Conservation (phyloP, 2,797 vertebrate species). For the Hippoglossus hippoglossus region DNA sequence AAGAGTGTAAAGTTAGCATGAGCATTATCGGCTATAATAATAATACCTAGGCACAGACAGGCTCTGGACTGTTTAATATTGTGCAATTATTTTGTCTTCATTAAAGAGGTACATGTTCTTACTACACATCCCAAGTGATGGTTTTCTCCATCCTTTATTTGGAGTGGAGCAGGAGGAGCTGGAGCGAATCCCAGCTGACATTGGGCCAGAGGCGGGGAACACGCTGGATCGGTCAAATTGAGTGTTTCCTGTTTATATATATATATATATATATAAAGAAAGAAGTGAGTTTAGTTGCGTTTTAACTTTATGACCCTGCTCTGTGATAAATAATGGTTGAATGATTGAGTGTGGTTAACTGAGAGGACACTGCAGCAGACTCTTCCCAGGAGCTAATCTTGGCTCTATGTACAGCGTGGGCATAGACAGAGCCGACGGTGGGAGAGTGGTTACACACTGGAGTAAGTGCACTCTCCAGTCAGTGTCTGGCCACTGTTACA, state of each 20-base stretch:
- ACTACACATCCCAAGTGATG: no score
- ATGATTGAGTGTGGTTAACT: conserved; percentile 19
- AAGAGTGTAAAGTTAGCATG: no score
- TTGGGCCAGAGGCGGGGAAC: not conserved
- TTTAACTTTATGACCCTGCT: conserved; percentile 1
- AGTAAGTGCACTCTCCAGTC: conserved; percentile 46
- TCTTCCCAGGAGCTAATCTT: conserved; percentile 13
- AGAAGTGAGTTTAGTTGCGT: not conserved
- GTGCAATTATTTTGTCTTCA: no score
- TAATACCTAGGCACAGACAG: no score
- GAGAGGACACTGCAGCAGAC: conserved; percentile 16
- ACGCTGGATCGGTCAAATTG: not conserved
- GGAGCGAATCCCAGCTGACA: not conserved
- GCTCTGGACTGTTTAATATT: no score
- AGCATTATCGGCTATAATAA: no score
- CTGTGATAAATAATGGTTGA: conserved; percentile 30
- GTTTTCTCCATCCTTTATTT: no score
- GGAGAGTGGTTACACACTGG: conserved; percentile 21
- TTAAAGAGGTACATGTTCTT: no score
- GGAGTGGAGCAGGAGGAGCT: no score
- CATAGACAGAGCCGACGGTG: conserved; percentile 5
- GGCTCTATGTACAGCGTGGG: conserved; percentile 1
- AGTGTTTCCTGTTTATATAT: not conserved
- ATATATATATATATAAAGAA: not conserved
- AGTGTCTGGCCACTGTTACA: not conserved